Base-by-base conservation (phyloP, 2,113 vertebrate genomes). In the Abramis brama region DNA sequence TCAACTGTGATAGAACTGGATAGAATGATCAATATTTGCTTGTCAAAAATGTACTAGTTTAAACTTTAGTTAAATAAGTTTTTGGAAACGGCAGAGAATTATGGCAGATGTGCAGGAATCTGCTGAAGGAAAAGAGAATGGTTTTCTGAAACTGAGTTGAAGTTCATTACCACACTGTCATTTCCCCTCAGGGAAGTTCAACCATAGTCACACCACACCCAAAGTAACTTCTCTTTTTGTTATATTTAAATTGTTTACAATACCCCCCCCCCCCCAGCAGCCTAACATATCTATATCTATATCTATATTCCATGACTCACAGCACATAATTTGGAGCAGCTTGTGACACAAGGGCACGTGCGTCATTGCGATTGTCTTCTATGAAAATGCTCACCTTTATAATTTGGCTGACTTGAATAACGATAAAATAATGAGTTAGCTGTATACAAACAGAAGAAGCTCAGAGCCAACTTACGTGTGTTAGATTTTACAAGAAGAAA, bases 181-280 rank as follows among this genome's bases (percentile, higher is more conserved):
- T 64, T 81, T 81, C 79, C 59, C 39, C n/a, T 62, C 13, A 43
- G 15, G 77, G 36, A 62, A 60, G 57, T 79, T 39, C n/a, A 81
- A 21, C 59, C 17, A 2, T 47, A 27, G 39, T 9, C 59, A 17
- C 59, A 47, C 17, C 79, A 25, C 59, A 47, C 79, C 79, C n/a
- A 66, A 62, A 47, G 59, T 64, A 47, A 15, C n/a, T 81, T 66
- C 59, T 47, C 79, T 30, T 81, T 81, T 81, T 47, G 59, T 81
- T 9, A 21, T 47, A 45, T 11, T 64, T 9, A 45, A 25, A 66
- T 64, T 43, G 57, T 21, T 57, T 19, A 57, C 27, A 64, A 62
- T 9, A 76, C 13, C 13, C 50, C 50, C 52, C 39, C 0, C 8
- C 59, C 3, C n/a, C 23, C 43, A 25, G 11, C 43, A 4, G 5